phyloP scores from a whole-genome alignment of 1,140 invertebrate species.

The Heliothis subflexa region DNA sequence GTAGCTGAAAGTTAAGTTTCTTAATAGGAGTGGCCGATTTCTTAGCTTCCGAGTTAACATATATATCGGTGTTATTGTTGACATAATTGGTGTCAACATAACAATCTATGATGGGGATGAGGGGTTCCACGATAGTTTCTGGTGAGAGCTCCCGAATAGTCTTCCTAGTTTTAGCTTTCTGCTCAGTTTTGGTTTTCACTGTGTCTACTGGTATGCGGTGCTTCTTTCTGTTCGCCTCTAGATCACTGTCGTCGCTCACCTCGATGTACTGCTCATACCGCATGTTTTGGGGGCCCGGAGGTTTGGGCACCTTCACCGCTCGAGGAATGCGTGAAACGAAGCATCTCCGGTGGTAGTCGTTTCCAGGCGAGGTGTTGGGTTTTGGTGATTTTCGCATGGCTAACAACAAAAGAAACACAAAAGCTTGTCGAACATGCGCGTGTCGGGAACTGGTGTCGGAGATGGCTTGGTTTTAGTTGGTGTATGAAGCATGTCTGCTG shows the following conservation, averaged over 20 bases:
- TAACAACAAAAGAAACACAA: neutral
- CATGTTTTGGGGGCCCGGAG: neutral
- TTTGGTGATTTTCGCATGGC: neutral
- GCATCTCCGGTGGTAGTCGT: neutral
- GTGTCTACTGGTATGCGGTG: neutral
- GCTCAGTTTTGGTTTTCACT: neutral
- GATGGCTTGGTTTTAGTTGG: neutral
- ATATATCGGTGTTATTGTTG: neutral
- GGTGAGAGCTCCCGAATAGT: neutral
- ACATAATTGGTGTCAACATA: neutral
- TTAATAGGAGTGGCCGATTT: constrained; percentile 14
- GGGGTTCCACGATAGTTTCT: neutral
- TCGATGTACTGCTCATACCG: neutral
- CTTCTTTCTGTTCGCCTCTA: neutral
- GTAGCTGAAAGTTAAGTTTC: constrained; percentile 8
- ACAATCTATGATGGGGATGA: neutral
- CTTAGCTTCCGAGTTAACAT: neutral
- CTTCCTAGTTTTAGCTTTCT: neutral
- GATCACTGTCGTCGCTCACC: neutral
- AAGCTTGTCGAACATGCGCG: neutral
- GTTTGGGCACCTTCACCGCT: neutral
- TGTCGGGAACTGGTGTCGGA: neutral
- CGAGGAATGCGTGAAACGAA: neutral
- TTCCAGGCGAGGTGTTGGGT: neutral
- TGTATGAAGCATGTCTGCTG: neutral